Evolutionary conservation across 2,888 invertebrate species (phyloP).

Genomic region (Polydrusus pterygomalis): DNA sequence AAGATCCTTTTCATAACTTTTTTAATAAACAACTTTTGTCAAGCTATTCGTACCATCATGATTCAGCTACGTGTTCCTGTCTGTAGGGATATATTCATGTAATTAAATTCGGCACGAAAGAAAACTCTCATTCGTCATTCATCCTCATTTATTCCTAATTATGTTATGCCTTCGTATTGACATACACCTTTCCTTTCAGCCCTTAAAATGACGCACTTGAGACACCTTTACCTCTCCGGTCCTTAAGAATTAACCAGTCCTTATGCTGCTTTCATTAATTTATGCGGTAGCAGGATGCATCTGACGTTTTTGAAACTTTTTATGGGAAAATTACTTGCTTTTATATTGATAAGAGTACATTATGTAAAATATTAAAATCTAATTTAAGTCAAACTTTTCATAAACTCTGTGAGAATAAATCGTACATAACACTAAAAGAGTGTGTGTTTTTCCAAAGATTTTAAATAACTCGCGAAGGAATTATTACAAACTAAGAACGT

Average conservation of each 20-base stretch:
- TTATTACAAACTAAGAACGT: too few species aligned
- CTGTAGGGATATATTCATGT: not conserved
- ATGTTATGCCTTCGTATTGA: slow-evolving; percentile 5
- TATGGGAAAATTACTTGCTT: slow-evolving; percentile 4
- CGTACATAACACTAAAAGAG: too few species aligned
- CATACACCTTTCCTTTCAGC: slow-evolving; percentile 23
- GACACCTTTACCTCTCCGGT: slow-evolving; percentile 21
- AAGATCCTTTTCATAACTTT: too few species aligned
- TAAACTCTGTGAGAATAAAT: too few species aligned
- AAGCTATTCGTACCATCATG: too few species aligned
- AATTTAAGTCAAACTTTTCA: too few species aligned
- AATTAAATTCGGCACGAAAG: slow-evolving; percentile 3
- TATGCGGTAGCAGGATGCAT: slow-evolving; percentile 18
- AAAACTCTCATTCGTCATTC: slow-evolving; percentile 11
- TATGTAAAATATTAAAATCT: not conserved
- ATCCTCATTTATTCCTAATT: slow-evolving; percentile 15
- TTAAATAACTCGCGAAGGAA: too few species aligned
- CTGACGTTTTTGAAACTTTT: not conserved
- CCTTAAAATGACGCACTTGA: slow-evolving; percentile 16
- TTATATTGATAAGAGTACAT: too few species aligned
- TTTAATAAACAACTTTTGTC: too few species aligned
- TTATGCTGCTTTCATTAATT: slow-evolving; percentile 14
- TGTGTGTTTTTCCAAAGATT: too few species aligned
- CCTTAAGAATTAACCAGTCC: slow-evolving; percentile 26
- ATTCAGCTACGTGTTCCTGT: too few species aligned